These are phyloP conservation scores for Henricia sp. DNA, from an alignment of 53 echinoderm and acorn worm species.

Conservation along the genomic window DNA sequence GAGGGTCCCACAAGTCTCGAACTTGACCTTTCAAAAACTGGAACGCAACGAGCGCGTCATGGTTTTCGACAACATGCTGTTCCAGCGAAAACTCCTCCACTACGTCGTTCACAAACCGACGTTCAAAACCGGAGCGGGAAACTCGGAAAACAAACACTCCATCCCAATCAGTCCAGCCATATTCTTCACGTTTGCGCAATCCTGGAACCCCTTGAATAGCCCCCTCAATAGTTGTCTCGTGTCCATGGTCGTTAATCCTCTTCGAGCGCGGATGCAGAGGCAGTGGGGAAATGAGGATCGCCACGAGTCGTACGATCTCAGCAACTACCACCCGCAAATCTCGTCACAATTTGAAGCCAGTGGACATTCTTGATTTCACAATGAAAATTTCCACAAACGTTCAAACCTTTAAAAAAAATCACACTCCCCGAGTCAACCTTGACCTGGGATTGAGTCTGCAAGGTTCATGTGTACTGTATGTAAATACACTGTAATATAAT, in stretches of 20 bases:
- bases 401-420: no score
- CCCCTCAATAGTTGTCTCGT: constrained; percentile 63
- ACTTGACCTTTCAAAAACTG: constrained; percentile 39
- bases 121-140: constrained; percentile 26
- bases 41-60: constrained; percentile 44
- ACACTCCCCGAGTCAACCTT: no score
- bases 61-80: constrained; percentile 57
- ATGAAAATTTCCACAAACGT: no score
- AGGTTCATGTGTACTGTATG: no score
- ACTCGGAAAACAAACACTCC: constrained; percentile 8
- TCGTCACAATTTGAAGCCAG: background rate
- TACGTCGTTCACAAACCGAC: constrained; percentile 35
- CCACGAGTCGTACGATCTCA: constrained; percentile 41
- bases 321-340: constrained; percentile 37
- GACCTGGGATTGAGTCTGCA: no score
- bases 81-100: constrained; percentile 38
- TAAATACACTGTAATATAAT: no score
- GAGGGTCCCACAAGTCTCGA: background rate
- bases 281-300: constrained; percentile 57
- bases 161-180: constrained; percentile 51
- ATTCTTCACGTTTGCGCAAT: constrained; percentile 64
- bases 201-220: constrained; percentile 56
- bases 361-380: background rate
- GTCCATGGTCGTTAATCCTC: constrained; percentile 59
- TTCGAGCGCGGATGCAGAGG: constrained; percentile 55